Percentiles rank a stretch among this genome's conserved stretches.
Conservation (phyloP, 2,113 vertebrate genomes). For the Apteryx mantelli region DNA sequence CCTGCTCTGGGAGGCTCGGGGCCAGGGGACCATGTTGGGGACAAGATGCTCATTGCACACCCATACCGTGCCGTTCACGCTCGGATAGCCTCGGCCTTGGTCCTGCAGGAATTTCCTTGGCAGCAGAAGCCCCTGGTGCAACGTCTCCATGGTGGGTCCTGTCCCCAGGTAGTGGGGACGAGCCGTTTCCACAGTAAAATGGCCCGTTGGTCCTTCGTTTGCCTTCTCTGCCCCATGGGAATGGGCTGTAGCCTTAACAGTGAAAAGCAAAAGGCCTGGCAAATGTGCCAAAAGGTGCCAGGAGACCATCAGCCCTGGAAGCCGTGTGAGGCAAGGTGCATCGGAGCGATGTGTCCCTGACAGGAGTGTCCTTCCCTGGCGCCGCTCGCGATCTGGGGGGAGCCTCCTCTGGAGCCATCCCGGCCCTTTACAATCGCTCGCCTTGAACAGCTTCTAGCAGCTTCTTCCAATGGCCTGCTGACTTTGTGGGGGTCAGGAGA, state of each 20-base stretch:
- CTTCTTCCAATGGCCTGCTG: background rate
- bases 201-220: background rate
- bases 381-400: too few species aligned
- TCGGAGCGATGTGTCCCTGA: background rate
- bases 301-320: background rate
- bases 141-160: background rate
- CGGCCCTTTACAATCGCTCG: background rate
- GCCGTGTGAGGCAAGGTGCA: accelerated
- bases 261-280: background rate
- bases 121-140: background rate
- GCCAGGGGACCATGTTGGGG: accelerated
- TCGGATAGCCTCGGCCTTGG: background rate
- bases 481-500: background rate
- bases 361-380: background rate
- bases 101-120: background rate
- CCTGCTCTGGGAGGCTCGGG: background rate
- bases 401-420: too few species aligned
- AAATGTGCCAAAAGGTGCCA: background rate
- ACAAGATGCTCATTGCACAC: accelerated
- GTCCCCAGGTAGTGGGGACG: background rate
- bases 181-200: background rate
- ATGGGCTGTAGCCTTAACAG: background rate
- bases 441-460: background rate
- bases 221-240: background rate
- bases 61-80: accelerated